Evolutionary conservation across 2,797 vertebrate species (phyloP).

Genomic region (Sebastes minor): DNA sequence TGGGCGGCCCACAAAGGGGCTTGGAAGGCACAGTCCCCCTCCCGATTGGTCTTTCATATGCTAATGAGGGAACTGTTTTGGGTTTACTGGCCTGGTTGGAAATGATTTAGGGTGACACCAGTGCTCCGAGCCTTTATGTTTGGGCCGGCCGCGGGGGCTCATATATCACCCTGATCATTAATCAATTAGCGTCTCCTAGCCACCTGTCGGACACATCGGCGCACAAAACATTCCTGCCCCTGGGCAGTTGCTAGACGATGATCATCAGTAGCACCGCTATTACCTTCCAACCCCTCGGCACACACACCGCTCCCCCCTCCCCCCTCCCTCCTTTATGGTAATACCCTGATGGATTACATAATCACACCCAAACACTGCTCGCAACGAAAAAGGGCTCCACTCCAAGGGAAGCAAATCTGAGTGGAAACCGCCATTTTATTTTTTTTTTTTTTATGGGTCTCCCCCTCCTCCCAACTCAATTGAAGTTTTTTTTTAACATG

Average conservation of each 20-base stretch:
- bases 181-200: conserved; percentile 85
- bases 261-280: conserved; percentile 60
- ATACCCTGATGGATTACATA: conserved; percentile 78
- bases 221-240: conserved; percentile 78
- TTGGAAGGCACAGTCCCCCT: conserved; percentile 56
- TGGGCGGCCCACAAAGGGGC: conserved; percentile 61
- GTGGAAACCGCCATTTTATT: conserved; percentile 23
- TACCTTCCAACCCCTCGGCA: conserved; percentile 53
- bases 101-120: conserved; percentile 84
- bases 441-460: conserved; percentile 13
- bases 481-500: conserved; percentile 41
- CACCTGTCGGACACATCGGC: conserved; percentile 81
- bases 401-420: conserved; percentile 33
- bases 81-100: conserved; percentile 83
- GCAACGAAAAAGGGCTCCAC: conserved; percentile 25
- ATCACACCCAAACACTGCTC: conserved; percentile 66
- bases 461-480: conserved; percentile 10
- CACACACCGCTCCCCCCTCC: conserved; percentile 11
- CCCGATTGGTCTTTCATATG: conserved; percentile 76
- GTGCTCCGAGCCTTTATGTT: conserved; percentile 76
- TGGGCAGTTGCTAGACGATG: conserved; percentile 78
- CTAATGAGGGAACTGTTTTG: conserved; percentile 78
- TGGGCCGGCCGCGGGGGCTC: conserved; percentile 67
- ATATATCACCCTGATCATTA: conserved; percentile 84
- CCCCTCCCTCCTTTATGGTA: conserved; percentile 44